phyloP scores from a whole-genome alignment of 2,888 invertebrate genomes.

The Ormyrus nitidulus region DNA sequence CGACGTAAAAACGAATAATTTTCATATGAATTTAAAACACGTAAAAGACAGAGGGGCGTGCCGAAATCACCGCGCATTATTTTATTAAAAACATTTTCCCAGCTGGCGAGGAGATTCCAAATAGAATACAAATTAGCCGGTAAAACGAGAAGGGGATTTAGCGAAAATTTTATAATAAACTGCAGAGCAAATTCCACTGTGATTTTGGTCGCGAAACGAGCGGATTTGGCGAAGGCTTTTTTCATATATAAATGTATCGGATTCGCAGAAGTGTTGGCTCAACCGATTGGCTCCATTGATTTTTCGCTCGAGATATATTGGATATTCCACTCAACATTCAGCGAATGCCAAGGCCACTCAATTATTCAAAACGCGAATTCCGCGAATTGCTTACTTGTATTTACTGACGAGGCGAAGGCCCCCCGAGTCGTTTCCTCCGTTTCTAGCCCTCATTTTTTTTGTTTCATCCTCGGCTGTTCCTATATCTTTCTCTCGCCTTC shows the following conservation, averaged over 20 bases:
- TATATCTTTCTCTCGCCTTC: neutral
- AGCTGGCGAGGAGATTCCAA: neutral
- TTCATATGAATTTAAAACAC: too few species aligned
- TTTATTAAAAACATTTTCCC: neutral
- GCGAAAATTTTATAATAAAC: slow-evolving; percentile 17
- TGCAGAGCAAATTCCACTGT: neutral
- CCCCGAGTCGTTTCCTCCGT: slow-evolving; percentile 11
- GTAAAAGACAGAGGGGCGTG: neutral
- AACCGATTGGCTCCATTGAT: slow-evolving; percentile 45
- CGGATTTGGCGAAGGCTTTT: neutral
- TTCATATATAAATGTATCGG: slow-evolving; percentile 26
- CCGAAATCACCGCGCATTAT: neutral
- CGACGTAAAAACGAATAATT: neutral
- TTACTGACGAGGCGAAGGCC: slow-evolving; percentile 14
- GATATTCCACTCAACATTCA: neutral
- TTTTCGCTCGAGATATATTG: slow-evolving; percentile 30
- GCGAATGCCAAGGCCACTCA: slow-evolving; percentile 7
- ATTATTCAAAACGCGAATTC: slow-evolving; percentile 46
- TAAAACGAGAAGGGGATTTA: slow-evolving; percentile 24
- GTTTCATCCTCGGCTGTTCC: neutral
- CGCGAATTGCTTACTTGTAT: slow-evolving; percentile 26
- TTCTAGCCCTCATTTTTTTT: too few species aligned
- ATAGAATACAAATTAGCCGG: slow-evolving; percentile 38
- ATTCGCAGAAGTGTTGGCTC: neutral
- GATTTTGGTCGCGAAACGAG: neutral